Conservation (phyloP, 1,140 invertebrate species). For the Holotrichia oblita region DNA sequence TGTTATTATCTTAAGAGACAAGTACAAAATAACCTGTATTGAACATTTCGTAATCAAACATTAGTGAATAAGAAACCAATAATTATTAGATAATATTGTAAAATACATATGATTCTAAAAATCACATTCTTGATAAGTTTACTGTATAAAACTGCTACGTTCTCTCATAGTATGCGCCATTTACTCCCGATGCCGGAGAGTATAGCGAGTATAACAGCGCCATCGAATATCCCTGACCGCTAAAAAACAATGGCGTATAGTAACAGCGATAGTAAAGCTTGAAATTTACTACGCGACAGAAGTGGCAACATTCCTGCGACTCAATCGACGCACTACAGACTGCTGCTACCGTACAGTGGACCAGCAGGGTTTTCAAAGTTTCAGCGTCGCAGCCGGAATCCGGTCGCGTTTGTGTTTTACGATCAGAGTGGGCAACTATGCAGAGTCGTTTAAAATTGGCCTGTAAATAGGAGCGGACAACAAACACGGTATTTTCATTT, state of each 20-base stretch:
- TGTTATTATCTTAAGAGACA: too few relatives aligned
- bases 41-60: too few relatives aligned
- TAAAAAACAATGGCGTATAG: constrained; percentile 35
- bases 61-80: too few relatives aligned
- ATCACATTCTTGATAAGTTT: too few relatives aligned
- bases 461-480: constrained; percentile 20
- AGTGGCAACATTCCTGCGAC: constrained; percentile 33
- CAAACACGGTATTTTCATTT: constrained; percentile 32
- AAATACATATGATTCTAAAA: too few relatives aligned
- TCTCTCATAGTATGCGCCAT: too few relatives aligned
- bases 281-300: constrained; percentile 33
- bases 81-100: too few relatives aligned
- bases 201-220: background rate
- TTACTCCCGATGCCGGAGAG: background rate
- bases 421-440: background rate
- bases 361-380: background rate
- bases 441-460: constrained; percentile 10
- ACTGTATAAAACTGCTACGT: too few relatives aligned
- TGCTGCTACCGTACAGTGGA: background rate
- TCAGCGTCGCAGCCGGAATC: background rate
- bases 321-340: constrained; percentile 24
- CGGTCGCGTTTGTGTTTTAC: background rate
- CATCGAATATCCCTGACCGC: constrained; percentile 29
- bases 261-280: constrained; percentile 23
- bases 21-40: too few relatives aligned